Conservation (phyloP, 2,113 vertebrate genomes). For the Brachypodius melanocephalos region DNA sequence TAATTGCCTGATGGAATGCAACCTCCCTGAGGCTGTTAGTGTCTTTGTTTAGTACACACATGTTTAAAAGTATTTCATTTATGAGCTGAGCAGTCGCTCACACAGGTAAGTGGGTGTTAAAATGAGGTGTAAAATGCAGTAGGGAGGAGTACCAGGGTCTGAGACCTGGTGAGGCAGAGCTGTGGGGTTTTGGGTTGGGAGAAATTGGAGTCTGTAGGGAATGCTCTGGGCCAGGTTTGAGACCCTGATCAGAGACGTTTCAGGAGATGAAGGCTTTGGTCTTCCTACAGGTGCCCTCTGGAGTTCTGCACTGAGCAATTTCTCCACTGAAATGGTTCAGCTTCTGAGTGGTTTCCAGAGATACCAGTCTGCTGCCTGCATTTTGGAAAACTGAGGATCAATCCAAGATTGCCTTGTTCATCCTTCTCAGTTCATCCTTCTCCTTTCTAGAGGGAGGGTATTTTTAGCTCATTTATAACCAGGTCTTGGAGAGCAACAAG, state of each 20-base stretch:
- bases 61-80: background rate
- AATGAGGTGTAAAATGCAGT: background rate
- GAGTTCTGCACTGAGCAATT: background rate
- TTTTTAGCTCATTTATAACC: background rate
- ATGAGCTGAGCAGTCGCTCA: background rate
- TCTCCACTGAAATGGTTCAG: background rate
- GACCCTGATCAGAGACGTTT: background rate
- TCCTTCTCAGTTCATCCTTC: background rate
- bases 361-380: background rate
- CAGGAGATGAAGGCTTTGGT: background rate
- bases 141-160: background rate
- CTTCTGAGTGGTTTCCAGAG: background rate
- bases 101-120: background rate
- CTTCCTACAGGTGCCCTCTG: background rate
- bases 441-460: accelerated
- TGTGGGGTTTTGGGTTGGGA: background rate
- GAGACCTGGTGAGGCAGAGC: background rate
- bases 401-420: background rate
- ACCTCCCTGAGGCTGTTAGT: background rate
- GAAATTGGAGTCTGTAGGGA: background rate
- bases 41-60: background rate
- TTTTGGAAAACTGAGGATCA: background rate
- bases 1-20: slow-evolving; percentile 12
- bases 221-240: background rate
- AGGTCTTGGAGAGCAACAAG: background rate